Evolutionary conservation across 1,140 invertebrate species (phyloP).

Genomic region (Zaprionus ornatus): DNA sequence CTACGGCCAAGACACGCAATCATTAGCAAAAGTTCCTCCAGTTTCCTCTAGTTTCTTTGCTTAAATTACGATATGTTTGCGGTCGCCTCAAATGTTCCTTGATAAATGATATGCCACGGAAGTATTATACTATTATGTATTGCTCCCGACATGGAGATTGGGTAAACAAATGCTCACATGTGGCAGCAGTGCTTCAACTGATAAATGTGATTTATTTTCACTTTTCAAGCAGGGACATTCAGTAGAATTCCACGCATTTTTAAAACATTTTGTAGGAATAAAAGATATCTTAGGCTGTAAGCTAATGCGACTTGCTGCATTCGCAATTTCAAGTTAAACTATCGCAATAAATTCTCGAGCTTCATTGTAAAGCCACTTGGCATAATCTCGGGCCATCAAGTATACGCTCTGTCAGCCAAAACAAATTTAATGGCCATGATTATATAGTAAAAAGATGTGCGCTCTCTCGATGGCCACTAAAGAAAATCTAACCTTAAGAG

Average conservation of each 20-base stretch:
- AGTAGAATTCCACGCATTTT: not conserved
- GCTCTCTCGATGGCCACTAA: conserved; percentile 4
- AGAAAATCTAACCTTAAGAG: conserved; percentile 19
- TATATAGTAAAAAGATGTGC: conserved; percentile 29
- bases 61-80: conserved; percentile 46
- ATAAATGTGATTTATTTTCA: not conserved
- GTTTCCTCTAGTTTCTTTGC: conserved; percentile 15
- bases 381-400: conserved; percentile 46
- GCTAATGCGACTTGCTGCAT: not conserved
- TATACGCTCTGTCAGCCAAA: conserved; percentile 57
- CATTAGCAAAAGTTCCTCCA: conserved; percentile 62
- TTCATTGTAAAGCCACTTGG: conserved; percentile 12
- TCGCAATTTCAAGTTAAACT: conserved; percentile 1
- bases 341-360: conserved; percentile 19
- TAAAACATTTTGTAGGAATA: not conserved
- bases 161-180: not conserved
- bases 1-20: conserved; percentile 57
- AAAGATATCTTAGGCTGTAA: not conserved
- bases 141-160: conserved; percentile 5
- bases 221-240: not conserved
- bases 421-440: conserved; percentile 66
- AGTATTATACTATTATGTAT: conserved; percentile 5
- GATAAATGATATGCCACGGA: conserved; percentile 42
- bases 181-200: not conserved
- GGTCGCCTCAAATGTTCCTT: conserved; percentile 16